Conservation (phyloP, 2,113 vertebrate genomes). For the Rafetus swinhoei region DNA sequence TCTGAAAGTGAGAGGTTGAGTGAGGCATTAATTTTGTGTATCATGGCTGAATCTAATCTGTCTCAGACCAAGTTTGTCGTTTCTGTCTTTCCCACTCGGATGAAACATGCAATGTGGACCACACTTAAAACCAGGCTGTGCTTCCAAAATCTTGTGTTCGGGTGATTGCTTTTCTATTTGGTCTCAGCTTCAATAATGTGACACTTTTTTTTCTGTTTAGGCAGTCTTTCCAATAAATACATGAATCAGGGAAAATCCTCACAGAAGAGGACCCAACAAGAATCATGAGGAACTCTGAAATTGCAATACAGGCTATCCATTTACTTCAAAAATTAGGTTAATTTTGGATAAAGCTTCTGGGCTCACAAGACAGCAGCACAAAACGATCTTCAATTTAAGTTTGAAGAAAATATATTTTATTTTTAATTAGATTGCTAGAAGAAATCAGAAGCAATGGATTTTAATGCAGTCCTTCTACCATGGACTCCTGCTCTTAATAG, state of each 20-base stretch:
- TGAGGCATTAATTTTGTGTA: background rate
- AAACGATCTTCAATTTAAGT: conserved; percentile 65
- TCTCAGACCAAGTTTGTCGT: background rate
- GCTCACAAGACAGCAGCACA: conserved; percentile 74
- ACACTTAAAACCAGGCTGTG: background rate
- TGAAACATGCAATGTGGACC: background rate
- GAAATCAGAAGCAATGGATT: conserved; percentile 51
- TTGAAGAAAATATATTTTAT: conserved; percentile 61
- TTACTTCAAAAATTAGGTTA: conserved; percentile 61
- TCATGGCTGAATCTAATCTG: background rate
- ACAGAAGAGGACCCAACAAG: conserved; percentile 87
- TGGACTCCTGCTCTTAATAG: conserved; percentile 60
- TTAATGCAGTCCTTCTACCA: conserved; percentile 64
- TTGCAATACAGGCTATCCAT: conserved; percentile 55
- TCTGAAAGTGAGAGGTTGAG: background rate
- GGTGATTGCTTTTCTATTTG: background rate
- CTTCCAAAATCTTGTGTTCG: background rate
- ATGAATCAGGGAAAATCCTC: conserved; percentile 87
- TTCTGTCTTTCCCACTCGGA: background rate
- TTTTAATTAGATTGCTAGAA: conserved; percentile 73
- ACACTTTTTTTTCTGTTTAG: conserved; percentile 76
- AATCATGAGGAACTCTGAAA: conserved; percentile 78
- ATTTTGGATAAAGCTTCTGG: conserved; percentile 61
- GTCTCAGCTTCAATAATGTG: background rate
- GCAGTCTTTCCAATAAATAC: conserved; percentile 88